Evolutionary conservation across 2,113 vertebrate genomes (phyloP).

Genomic region (Abramis brama): DNA sequence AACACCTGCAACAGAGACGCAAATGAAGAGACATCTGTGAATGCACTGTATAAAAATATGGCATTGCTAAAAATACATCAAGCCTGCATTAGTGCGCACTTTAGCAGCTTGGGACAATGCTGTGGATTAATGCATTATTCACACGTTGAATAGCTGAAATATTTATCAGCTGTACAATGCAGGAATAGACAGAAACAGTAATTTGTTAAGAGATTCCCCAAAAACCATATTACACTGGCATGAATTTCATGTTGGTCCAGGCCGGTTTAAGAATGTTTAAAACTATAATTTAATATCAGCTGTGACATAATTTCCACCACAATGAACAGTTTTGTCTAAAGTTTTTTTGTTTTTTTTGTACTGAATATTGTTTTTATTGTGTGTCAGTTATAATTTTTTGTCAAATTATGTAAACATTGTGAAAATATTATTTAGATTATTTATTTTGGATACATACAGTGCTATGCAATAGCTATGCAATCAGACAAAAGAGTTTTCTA

Average conservation of each 20-base stretch:
- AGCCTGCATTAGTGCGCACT: not conserved
- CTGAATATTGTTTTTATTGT: not conserved
- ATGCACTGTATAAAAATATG: not conserved
- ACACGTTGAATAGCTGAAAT: not conserved
- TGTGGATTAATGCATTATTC: slow-evolving; percentile 23
- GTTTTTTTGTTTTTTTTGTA: too few species aligned
- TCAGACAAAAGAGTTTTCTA: not conserved
- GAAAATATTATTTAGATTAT: not conserved
- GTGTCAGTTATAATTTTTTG: not conserved
- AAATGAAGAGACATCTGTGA: slow-evolving; percentile 20
- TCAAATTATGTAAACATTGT: not conserved
- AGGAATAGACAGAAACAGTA: not conserved
- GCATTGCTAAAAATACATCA: slow-evolving; percentile 19
- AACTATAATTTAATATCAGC: not conserved
- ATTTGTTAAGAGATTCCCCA: not conserved
- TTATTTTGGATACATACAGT: not conserved
- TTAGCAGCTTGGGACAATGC: slow-evolving; percentile 23
- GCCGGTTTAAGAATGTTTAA: not conserved
- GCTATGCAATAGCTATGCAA: not conserved
- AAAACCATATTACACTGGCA: not conserved
- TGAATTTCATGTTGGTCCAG: not conserved
- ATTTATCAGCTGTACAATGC: slow-evolving; percentile 24
- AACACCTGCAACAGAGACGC: slow-evolving; percentile 75
- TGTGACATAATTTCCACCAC: too few species aligned
- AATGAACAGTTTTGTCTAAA: too few species aligned